A percentile compares a stretch with the other conserved stretches of the same genome.
Conservation (phyloP, 1,140 invertebrate species). For the Microplitis demolitor region DNA sequence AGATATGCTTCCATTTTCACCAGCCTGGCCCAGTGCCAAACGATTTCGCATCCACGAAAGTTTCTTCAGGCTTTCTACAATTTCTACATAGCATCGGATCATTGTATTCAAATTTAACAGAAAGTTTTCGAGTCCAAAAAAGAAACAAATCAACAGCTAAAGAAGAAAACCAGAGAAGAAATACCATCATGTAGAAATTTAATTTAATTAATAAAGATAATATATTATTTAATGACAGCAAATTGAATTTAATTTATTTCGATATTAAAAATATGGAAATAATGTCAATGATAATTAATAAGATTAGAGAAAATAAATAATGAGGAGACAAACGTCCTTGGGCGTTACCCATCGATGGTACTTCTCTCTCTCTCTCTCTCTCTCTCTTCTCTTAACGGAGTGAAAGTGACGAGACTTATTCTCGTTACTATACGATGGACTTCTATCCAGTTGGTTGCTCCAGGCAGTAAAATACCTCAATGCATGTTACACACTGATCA, state of each 20-base stretch:
- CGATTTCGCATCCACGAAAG: conserved; percentile 34
- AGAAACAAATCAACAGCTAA: too few relatives aligned
- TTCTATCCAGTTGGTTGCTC: background rate
- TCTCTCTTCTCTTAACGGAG: conserved; percentile 19
- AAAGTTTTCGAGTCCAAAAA: background rate
- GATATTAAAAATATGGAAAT: background rate
- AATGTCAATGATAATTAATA: background rate
- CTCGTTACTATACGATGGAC: background rate
- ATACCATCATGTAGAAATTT: too few relatives aligned
- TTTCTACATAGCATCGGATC: background rate
- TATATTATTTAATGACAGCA: too few relatives aligned
- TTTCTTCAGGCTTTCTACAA: conserved; percentile 18
- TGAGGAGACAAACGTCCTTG: conserved; percentile 15
- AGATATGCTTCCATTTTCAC: conserved; percentile 60
- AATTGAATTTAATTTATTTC: too few relatives aligned
- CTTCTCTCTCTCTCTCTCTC: background rate
- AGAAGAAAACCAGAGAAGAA: too few relatives aligned
- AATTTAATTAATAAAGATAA: too few relatives aligned
- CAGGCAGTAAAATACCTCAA: conserved; percentile 9
- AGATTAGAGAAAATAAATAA: conserved; percentile 3
- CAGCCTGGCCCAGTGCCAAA: conserved; percentile 50
- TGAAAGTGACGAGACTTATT: conserved; percentile 38
- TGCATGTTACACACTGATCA: conserved; percentile 14
- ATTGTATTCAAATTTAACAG: background rate
- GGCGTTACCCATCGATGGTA: conserved; percentile 25